Conservation (phyloP, 2,888 invertebrate species). For the Nycteola revayana region DNA sequence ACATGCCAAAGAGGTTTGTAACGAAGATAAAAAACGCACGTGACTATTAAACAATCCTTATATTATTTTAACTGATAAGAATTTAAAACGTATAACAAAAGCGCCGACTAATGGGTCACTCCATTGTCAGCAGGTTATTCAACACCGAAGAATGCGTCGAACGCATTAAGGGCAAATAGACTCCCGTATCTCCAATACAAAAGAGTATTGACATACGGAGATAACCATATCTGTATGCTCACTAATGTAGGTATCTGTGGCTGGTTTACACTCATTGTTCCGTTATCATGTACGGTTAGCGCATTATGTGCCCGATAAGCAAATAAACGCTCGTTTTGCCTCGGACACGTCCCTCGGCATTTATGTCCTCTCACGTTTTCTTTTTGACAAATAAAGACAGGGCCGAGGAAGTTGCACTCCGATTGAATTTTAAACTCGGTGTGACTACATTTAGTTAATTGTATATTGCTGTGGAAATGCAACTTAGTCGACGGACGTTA, state of each 20-base stretch:
- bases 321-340: slow-evolving; percentile 60
- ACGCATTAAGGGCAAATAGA: slow-evolving; percentile 75
- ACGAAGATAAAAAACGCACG: slow-evolving; percentile 33
- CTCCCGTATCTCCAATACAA: slow-evolving; percentile 76
- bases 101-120: slow-evolving; percentile 60
- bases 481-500: too few species aligned
- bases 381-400: too few species aligned
- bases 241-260: slow-evolving; percentile 64
- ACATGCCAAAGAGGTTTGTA: slow-evolving; percentile 36
- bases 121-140: slow-evolving; percentile 67
- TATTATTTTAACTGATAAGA: slow-evolving; percentile 46
- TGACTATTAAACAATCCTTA: slow-evolving; percentile 38
- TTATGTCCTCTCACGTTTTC: too few species aligned
- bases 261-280: slow-evolving; percentile 74
- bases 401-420: too few species aligned
- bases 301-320: slow-evolving; percentile 75
- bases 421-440: too few species aligned
- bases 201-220: slow-evolving; percentile 77
- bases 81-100: slow-evolving; percentile 46
- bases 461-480: too few species aligned
- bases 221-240: slow-evolving; percentile 73
- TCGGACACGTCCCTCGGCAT: slow-evolving; percentile 37
- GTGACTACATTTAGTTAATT: too few species aligned
- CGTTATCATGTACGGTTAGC: slow-evolving; percentile 74
- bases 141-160: slow-evolving; percentile 67